Percentiles rank a stretch among this genome's conserved stretches.
Evolutionary conservation across 37 sponge, comb jelly and placozoan genomes (phyloP).

Genomic region (Halisarca cf. caerulea): DNA sequence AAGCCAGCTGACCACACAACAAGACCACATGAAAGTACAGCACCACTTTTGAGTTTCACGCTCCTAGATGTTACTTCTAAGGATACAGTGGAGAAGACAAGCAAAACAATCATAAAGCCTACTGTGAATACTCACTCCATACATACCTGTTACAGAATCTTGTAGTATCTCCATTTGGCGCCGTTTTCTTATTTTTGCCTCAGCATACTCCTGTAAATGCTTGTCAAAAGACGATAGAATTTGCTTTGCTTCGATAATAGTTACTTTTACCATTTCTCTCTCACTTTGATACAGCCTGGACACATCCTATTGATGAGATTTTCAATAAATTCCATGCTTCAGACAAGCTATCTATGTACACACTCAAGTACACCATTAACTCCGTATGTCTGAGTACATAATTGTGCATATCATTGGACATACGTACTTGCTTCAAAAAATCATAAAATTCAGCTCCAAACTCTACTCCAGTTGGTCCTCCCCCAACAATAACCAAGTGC

Average conservation of each 20-base stretch:
- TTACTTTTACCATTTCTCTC: conserved; percentile 53
- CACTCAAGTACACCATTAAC: background rate
- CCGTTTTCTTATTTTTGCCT: conserved; percentile 56
- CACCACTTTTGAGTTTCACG: conserved; percentile 51
- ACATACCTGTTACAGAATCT: conserved; percentile 72
- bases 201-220: conserved; percentile 64
- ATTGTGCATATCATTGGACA: too few species aligned
- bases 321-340: too few species aligned
- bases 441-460: conserved; percentile 95
- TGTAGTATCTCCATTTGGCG: conserved; percentile 69
- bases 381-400: too few species aligned
- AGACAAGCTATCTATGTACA: background rate
- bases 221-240: conserved; percentile 86
- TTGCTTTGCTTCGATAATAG: conserved; percentile 78
- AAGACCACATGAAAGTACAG: conserved; percentile 69
- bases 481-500: conserved; percentile 88
- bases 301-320: conserved; percentile 55
- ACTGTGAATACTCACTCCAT: too few species aligned
- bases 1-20: conserved; percentile 91
- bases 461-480: conserved; percentile 94
- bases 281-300: conserved; percentile 63
- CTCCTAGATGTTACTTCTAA: conserved; percentile 56
- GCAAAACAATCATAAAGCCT: too few species aligned
- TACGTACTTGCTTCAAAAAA: conserved; percentile 79
- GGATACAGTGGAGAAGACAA: too few species aligned